Base-by-base conservation (phyloP, 2,888 invertebrate genomes). In the Nephrotoma appendiculata region DNA sequence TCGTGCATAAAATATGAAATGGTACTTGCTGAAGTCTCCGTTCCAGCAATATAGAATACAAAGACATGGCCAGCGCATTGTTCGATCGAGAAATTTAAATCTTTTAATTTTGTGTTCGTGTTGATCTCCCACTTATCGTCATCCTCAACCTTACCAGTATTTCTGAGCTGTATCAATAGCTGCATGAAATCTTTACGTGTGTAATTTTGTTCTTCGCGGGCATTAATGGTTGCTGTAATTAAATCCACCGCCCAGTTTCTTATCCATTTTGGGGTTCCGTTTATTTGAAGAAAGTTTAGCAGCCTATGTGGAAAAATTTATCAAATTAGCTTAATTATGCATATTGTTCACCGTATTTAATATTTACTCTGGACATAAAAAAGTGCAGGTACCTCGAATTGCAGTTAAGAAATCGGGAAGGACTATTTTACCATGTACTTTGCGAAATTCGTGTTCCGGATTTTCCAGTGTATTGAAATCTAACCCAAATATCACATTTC, bases 131-230 rank as follows among this genome's bases (percentile, higher is more conserved):
- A 90, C 83, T 91, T 90, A 45, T 91, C 90, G 86, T 87, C 87
- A 0, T 89, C 89, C 71, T 89, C 90, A 44, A 91, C 89, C 88
- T 90, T 91, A 86, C 90, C 91, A 1, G 90, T 90, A 52, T 92
- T 92, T 15, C 92, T 90, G 41, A 93, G 88, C 57, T 92, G 91
- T 86, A 93, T 91, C 52, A 93, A 89, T 86, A 92, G 88, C 88
- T 93, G 92, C 88, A 93, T 89, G 87, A 93, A 89, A 88, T 93
- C 93, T 87, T 91, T 91, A 6, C 92, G 89, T 0, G 89, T 89
- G 5, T 91, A 89, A 71, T 92, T 91, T 43, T 91, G 89, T 3
- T 89, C 86, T 88, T 92, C 92, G n/a, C 93, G 90, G 86, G 90
- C 90, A 42, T 90, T 89, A 7, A 93, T 90, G 11, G 92, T 91